Conservation (phyloP, 1,140 invertebrate species). For the Matsumurasca onukii region DNA sequence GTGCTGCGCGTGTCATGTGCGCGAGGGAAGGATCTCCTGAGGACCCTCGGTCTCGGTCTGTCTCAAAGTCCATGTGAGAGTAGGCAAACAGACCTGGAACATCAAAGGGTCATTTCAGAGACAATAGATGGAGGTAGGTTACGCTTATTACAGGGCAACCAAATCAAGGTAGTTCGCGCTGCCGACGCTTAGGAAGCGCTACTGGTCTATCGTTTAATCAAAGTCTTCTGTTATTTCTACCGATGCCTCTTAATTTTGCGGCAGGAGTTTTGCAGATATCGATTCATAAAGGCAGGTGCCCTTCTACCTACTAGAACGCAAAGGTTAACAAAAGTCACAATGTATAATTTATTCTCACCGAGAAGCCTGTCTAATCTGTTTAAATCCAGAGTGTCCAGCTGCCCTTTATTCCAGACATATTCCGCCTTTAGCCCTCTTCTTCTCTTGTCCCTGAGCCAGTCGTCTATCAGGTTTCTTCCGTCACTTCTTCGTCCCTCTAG, state of each 20-base stretch:
- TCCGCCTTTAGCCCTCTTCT: constrained; percentile 53
- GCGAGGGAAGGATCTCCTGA: constrained; percentile 71
- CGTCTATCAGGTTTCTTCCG: constrained; percentile 69
- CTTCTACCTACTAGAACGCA: too few relatives aligned
- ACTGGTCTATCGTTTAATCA: too few relatives aligned
- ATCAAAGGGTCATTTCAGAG: too few relatives aligned
- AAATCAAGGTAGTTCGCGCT: too few relatives aligned
- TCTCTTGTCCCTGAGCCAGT: constrained; percentile 65
- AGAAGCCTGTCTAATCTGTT: constrained; percentile 68
- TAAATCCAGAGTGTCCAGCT: constrained; percentile 60
- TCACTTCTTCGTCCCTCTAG: constrained; percentile 61
- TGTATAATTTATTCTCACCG: constrained; percentile 55
- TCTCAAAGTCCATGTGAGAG: constrained; percentile 58
- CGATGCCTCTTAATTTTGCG: too few relatives aligned
- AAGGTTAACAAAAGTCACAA: too few relatives aligned
- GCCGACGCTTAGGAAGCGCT: too few relatives aligned
- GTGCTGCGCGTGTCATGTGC: constrained; percentile 81
- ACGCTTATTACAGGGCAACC: too few relatives aligned
- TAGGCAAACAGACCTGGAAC: constrained; percentile 56
- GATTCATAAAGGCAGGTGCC: too few relatives aligned
- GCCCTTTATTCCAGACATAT: constrained; percentile 65
- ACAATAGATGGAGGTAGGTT: too few relatives aligned
- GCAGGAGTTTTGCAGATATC: too few relatives aligned
- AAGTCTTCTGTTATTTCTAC: too few relatives aligned
- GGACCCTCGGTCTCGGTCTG: constrained; percentile 58